Conservation (phyloP, 2,113 vertebrate genomes). For the Merops nubicus region DNA sequence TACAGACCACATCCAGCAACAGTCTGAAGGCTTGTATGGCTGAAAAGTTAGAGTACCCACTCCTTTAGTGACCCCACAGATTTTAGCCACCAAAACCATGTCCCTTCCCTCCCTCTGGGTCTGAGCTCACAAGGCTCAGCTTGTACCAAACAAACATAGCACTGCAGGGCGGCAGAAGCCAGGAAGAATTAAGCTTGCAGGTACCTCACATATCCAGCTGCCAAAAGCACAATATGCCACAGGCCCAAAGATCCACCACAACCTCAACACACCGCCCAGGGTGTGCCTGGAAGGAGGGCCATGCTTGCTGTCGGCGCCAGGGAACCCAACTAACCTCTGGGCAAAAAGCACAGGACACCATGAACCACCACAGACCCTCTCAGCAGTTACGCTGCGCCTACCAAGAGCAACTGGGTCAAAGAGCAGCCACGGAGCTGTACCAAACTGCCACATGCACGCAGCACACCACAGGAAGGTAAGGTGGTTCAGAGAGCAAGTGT, state of each 20-base stretch:
- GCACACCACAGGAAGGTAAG: background rate
- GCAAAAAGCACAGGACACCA: background rate
- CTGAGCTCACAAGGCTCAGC: background rate
- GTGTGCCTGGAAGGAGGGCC: accelerated
- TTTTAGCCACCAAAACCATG: background rate
- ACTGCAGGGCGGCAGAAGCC: background rate
- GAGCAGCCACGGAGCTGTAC: background rate
- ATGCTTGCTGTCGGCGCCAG: too few relatives aligned
- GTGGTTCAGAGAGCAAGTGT: background rate
- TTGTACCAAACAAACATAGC: background rate
- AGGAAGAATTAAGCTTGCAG: background rate
- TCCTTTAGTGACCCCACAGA: background rate
- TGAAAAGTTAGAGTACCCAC: background rate
- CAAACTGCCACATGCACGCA: accelerated
- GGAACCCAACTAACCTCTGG: too few relatives aligned
- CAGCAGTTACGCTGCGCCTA: accelerated
- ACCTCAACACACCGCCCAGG: accelerated
- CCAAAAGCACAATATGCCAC: background rate
- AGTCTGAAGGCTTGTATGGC: background rate
- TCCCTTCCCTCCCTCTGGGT: background rate
- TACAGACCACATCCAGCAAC: background rate
- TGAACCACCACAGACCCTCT: accelerated
- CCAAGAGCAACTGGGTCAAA: background rate
- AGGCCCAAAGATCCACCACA: background rate
- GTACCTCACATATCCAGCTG: background rate